Evolutionary conservation across 2,888 invertebrate genomes (phyloP), one percentile per base, ranked within the genome.

Genomic region (Ctena decussata): DNA sequence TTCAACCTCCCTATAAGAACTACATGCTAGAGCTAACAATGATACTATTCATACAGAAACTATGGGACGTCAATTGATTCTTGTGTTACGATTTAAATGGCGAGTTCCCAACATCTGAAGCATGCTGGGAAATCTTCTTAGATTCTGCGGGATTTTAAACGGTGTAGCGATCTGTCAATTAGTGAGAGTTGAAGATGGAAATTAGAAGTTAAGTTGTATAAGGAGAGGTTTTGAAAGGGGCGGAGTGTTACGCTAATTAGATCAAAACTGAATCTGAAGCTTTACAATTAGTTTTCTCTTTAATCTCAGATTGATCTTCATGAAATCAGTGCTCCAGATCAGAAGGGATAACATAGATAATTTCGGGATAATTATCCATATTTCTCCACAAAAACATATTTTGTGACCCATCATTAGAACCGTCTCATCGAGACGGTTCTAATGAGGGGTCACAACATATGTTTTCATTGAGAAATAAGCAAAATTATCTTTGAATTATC

Each of bases 161-260:
- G 35, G 65, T 65, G 65, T 65, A 65, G 65, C 35, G 35, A 65
- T 65, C 65, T 65, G 65, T 65, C 65, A 65, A 35, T 65, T 65
- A 65, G 21, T 35, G 65, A 65, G 11, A 35, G 65, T 35, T 35
- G 32, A 35, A 65, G 65, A 65, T 65, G 21, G 65, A 65, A 65
- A 65, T 65, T 65, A 65, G 65, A 65, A 65, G 65, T 65, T 65
- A 65, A 65, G 35, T 65, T 65, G 32, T 65, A 65, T 35, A 35
- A 65, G 65, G 21, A 65, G 65, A 65, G 65, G 27, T 35, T 65
- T 65, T 18, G 18, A 65, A 65, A 18, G 65, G n/a, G 65, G 65
- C 11, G 65, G 65, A 35, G 35, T 35, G 65, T 15, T 35, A 21
- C 1, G 35, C 15, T 65, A 65, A 65, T 65, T 35, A 65, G 65